phyloP scores from a whole-genome alignment of 2,888 invertebrate genomes.

The Lasius fuliginosus region DNA sequence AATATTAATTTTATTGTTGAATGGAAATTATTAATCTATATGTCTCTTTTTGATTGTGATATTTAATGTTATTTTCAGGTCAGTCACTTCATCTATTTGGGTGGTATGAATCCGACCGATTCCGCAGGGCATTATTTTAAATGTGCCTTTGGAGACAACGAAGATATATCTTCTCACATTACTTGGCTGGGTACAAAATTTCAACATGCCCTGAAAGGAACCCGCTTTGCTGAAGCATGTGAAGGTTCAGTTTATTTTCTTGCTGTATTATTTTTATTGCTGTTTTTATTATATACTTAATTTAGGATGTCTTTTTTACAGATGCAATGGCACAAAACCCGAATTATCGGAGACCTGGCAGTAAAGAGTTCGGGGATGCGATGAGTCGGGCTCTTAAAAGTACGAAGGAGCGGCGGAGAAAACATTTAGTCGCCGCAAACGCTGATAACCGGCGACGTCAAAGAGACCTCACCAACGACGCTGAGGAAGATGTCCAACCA shows the following conservation, averaged over 20 bases:
- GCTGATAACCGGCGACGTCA: neutral
- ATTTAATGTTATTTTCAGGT: constrained; percentile 2
- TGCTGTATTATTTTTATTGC: neutral
- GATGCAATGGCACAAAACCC: neutral
- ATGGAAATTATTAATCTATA: too few species aligned
- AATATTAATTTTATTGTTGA: too few species aligned
- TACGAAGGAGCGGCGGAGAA: neutral
- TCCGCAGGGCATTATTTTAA: constrained; percentile 4
- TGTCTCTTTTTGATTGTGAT: too few species aligned
- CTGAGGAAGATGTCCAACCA: neutral
- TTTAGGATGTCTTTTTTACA: neutral
- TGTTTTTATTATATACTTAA: neutral
- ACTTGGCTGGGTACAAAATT: neutral
- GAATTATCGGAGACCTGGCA: neutral
- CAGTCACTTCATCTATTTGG: neutral
- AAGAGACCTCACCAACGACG: neutral
- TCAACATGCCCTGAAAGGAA: neutral
- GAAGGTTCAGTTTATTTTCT: neutral
- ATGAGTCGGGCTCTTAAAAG: neutral
- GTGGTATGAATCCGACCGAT: neutral
- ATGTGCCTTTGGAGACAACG: neutral
- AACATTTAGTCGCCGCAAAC: neutral
- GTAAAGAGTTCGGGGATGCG: neutral
- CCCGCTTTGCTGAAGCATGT: neutral
- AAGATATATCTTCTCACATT: neutral